Evolutionary conservation across 2,888 invertebrate species (phyloP), one percentile per base, ranked within the genome.

Genomic region (Athalia rosae): DNA sequence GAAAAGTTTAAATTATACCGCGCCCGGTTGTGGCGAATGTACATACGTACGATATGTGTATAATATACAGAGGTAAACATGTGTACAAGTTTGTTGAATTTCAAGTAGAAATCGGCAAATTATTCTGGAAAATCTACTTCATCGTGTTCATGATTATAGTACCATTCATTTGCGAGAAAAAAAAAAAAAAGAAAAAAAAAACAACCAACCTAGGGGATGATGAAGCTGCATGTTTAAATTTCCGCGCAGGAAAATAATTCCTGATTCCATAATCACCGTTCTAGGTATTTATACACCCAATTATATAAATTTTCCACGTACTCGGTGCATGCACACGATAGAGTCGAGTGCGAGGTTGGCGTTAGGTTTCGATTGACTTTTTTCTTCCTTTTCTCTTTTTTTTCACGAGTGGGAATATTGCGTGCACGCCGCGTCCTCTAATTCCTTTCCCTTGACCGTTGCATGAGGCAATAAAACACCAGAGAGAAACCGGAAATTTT

Each of bases 1-100:
- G 83, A 85, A 88, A 88, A 87, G 86, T 87, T 88, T 87, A 86
- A 87, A 87, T 85, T 85, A 87, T 28, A 28, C 28, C 28, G 28
- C 28, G 28, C 28, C 28, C 28, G 28, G 28, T 28, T 28, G 28
- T 28, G 28, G 7, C 53, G 1, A 4, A 53, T 6, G 53, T 53
- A 53, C 7, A 53, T 53, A 6, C 0, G 7, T 1, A 53, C 7
- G 3, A 28, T 28, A 28, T 28, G 28, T 28, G 28, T 28, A 2
- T 28, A 28, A 28, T 28, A 28, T 28, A 28, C 28, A 28, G 28
- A 28, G 28, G 28, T 28, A 28, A 28, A 28, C 2, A 28, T 28
- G 28, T 28, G 28, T 28, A 28, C 28, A 28, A 28, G 28, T 28
- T 28, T 28, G 28, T 28, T 28, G 28, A 28, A 28, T 28, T 28